Percentiles rank a stretch among this genome's conserved stretches.
These are phyloP conservation scores for Aplocera efformata DNA, from an alignment of 2,888 invertebrate species.

Conservation along the genomic window DNA sequence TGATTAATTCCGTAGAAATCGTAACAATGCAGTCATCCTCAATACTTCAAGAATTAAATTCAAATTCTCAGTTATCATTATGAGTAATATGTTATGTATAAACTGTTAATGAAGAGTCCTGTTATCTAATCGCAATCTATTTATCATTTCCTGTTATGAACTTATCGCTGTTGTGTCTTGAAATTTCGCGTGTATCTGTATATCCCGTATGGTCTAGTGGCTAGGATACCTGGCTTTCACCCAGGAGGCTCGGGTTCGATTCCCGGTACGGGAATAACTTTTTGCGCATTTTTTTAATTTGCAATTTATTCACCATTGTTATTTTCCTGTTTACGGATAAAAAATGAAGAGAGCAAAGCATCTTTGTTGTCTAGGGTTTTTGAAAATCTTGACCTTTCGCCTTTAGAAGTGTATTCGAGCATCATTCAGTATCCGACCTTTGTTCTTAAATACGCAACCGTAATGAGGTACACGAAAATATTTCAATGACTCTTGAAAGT, in stretches of 20 bases:
- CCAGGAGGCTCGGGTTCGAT: constrained; percentile 88
- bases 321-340: constrained; percentile 1
- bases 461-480: constrained; percentile 21
- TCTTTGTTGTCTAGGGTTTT: neutral
- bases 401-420: constrained; percentile 6
- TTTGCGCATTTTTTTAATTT: constrained; percentile 8
- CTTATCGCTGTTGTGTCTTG: neutral
- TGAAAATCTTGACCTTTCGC: constrained; percentile 4
- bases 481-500: constrained; percentile 14
- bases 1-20: neutral
- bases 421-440: constrained; percentile 5
- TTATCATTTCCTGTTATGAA: too few species aligned
- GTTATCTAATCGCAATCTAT: too few species aligned
- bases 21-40: too few species aligned
- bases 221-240: constrained; percentile 87
- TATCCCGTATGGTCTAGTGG: constrained; percentile 84
- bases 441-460: constrained; percentile 4
- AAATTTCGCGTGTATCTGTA: constrained; percentile 7
- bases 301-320: neutral
- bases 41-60: too few species aligned
- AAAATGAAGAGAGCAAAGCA: too few species aligned
- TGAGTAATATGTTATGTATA: too few species aligned
- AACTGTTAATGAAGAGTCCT: neutral
- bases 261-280: constrained; percentile 83
- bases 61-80: too few species aligned